Conservation (phyloP, 1,140 invertebrate species). For the Drosophila kurseongensis region DNA sequence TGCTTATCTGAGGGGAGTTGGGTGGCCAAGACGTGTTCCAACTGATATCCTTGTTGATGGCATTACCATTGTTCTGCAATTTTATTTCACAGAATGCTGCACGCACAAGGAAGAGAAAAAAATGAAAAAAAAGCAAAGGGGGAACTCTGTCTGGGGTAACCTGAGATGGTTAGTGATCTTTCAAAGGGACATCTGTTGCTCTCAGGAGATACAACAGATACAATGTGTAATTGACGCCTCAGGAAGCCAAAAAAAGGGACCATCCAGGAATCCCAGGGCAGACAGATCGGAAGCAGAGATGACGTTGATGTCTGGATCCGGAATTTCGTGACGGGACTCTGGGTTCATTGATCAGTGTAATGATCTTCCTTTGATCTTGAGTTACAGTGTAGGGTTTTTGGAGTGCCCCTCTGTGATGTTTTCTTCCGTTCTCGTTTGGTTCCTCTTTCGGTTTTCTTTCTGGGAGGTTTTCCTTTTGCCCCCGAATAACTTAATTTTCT, state of each 20-base stretch:
- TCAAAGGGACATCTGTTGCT: slow-evolving; percentile 65
- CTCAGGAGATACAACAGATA: slow-evolving; percentile 55
- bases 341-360: slow-evolving; percentile 73
- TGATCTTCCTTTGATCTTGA: slow-evolving; percentile 75
- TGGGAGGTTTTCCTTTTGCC: background rate
- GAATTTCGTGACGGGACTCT: background rate
- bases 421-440: background rate
- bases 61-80: slow-evolving; percentile 24
- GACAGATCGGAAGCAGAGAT: slow-evolving; percentile 77
- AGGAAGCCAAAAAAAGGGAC: slow-evolving; percentile 62
- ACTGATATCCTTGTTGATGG: slow-evolving; percentile 37
- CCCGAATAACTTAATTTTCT: background rate
- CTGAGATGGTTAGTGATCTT: slow-evolving; percentile 66
- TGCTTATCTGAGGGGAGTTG: slow-evolving; percentile 16
- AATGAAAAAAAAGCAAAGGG: slow-evolving; percentile 24
- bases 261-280: slow-evolving; percentile 23
- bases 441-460: background rate
- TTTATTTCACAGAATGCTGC: slow-evolving; percentile 21
- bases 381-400: slow-evolving; percentile 33
- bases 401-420: background rate
- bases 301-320: slow-evolving; percentile 52
- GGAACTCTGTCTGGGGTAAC: slow-evolving; percentile 67
- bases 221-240: slow-evolving; percentile 67
- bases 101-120: slow-evolving; percentile 20
- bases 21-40: slow-evolving; percentile 4